Percentiles rank a stretch among this genome's conserved stretches.
Conservation (phyloP, 1,140 invertebrate species). For the Bombus turneri region DNA sequence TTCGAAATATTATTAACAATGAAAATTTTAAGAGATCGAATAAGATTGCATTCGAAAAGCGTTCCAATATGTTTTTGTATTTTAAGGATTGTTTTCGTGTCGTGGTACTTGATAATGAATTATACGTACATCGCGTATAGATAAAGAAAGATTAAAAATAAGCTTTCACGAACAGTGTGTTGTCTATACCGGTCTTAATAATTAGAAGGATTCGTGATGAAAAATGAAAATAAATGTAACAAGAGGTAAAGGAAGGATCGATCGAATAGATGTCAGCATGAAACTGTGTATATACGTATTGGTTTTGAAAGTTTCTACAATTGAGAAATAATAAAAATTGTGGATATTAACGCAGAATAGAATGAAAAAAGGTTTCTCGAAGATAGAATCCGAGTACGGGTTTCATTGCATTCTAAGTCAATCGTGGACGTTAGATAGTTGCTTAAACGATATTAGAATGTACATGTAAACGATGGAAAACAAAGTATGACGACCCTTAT, state of each 20-base stretch:
- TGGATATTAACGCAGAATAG: not conserved
- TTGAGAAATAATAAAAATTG: not conserved
- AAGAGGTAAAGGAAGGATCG: not conserved
- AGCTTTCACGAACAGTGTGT: not conserved
- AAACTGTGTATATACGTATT: not conserved
- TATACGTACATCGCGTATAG: too few species aligned
- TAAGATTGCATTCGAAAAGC: too few species aligned
- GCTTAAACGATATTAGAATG: slow-evolving; percentile 64
- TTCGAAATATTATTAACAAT: not conserved
- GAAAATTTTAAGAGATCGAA: not conserved
- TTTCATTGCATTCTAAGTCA: slow-evolving; percentile 35
- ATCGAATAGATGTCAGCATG: too few species aligned
- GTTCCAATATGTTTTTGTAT: not conserved
- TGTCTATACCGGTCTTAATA: too few species aligned
- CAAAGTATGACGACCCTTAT: slow-evolving; percentile 57
- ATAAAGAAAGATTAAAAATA: not conserved
- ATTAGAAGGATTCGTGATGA: not conserved
- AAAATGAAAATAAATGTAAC: not conserved
- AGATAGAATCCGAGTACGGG: slow-evolving; percentile 15
- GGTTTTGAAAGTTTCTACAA: not conserved
- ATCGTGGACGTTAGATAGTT: slow-evolving; percentile 73
- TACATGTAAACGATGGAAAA: slow-evolving; percentile 48
- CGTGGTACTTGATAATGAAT: not conserved
- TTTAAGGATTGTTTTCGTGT: not conserved
- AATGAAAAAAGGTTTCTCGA: slow-evolving; percentile 1